Evolutionary conservation across 2,113 vertebrate species (phyloP).

Genomic region (Rhinolophus ferrumequinum): DNA sequence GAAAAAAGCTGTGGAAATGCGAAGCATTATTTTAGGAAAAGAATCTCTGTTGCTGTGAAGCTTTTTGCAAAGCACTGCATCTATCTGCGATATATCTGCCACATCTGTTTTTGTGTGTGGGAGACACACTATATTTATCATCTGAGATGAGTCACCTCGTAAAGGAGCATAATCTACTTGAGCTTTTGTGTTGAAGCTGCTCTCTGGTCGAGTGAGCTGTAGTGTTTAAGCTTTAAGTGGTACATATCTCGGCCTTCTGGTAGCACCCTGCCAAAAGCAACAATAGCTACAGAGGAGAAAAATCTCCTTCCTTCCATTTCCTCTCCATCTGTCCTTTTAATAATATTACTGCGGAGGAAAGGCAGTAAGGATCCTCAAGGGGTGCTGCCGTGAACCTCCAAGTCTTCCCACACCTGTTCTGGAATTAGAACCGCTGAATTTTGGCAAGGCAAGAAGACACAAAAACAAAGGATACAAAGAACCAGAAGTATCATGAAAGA

Average conservation of each 20-base stretch:
- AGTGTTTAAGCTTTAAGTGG: slow-evolving; percentile 69
- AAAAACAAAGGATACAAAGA: not conserved
- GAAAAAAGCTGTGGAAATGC: slow-evolving; percentile 25
- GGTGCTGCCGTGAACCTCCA: not conserved
- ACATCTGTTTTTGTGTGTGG: slow-evolving; percentile 72
- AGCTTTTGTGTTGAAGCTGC: slow-evolving; percentile 64
- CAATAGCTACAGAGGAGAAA: slow-evolving; percentile 29
- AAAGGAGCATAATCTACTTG: slow-evolving; percentile 48
- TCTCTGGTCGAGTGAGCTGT: slow-evolving; percentile 47
- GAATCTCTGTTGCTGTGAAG: not conserved
- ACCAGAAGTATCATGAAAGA: not conserved
- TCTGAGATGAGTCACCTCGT: slow-evolving; percentile 64
- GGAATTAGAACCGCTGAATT: slow-evolving; percentile 32
- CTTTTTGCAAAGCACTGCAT: slow-evolving; percentile 2
- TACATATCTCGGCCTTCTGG: slow-evolving; percentile 52
- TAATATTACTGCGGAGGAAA: not conserved
- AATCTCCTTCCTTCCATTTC: slow-evolving; percentile 31
- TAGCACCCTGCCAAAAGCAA: slow-evolving; percentile 63
- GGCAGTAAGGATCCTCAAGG: not conserved
- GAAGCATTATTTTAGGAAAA: slow-evolving; percentile 54
- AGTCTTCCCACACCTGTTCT: slow-evolving; percentile 53
- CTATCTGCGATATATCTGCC: slow-evolving; percentile 15
- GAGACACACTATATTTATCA: slow-evolving; percentile 69
- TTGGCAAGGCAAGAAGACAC: not conserved
- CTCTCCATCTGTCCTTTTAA: slow-evolving; percentile 52